These are phyloP conservation scores for Ginglymostoma cirratum DNA, from an alignment of 2,113 vertebrate genomes.

Conservation along the genomic window DNA sequence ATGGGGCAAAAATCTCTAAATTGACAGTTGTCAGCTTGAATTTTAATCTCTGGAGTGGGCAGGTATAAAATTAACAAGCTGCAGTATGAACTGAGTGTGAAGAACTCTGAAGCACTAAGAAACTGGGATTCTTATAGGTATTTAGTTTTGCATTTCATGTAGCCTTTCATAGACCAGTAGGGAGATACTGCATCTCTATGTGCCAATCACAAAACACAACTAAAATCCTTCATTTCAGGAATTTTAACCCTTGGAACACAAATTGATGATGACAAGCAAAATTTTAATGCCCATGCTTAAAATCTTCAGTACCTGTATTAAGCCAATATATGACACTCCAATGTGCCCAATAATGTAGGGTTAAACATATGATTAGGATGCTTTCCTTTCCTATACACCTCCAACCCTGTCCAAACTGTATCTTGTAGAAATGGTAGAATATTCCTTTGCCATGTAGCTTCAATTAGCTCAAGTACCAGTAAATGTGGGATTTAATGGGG, in stretches of 20 bases:
- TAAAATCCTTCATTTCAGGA: neutral
- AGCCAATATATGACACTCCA: neutral
- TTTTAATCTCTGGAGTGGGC: neutral
- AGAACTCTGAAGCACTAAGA: neutral
- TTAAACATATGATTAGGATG: neutral
- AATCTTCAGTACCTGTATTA: neutral
- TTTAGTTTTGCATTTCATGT: neutral
- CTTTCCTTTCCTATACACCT: neutral
- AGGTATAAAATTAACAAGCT: neutral
- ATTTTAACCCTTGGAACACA: neutral
- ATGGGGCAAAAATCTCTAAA: neutral
- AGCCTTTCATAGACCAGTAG: neutral
- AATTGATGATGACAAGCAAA: neutral
- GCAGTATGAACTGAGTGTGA: neutral
- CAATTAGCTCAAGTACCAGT: neutral
- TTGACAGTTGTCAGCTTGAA: neutral
- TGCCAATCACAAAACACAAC: slow-evolving; percentile 19
- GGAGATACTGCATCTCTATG: neutral
- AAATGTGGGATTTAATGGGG: neutral
- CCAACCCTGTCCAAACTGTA: neutral
- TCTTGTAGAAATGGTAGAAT: neutral
- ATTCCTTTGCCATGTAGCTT: neutral
- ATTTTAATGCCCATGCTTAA: neutral
- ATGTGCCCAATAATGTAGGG: neutral
- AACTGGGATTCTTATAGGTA: neutral